Percentiles rank a stretch among this genome's conserved stretches.
phyloP scores from a whole-genome alignment of 2,888 invertebrate genomes.

The Cheilosia vernalis region DNA sequence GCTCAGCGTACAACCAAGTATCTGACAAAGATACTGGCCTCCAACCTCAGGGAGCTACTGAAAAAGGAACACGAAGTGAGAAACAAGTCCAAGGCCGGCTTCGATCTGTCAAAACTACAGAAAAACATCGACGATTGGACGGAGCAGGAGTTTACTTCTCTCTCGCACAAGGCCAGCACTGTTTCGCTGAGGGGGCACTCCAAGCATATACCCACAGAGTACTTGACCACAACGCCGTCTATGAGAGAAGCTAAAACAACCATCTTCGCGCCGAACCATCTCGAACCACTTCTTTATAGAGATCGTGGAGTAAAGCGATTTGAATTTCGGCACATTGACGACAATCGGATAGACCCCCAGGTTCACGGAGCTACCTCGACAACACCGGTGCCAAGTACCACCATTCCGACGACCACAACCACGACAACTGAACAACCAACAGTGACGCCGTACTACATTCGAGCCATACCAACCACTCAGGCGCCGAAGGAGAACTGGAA shows the following conservation, averaged over 20 bases:
- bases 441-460: conserved; percentile 79
- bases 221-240: conserved; percentile 87
- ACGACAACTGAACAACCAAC: conserved; percentile 80
- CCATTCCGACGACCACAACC: conserved; percentile 45
- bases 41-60: conserved; percentile 85
- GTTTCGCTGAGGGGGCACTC: conserved; percentile 86
- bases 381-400: conserved; percentile 66
- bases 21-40: conserved; percentile 82
- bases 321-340: conserved; percentile 78
- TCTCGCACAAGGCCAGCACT: conserved; percentile 84
- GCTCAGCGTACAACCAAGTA: conserved; percentile 81
- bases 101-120: conserved; percentile 90
- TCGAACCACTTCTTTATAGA: conserved; percentile 78
- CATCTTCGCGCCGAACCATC: conserved; percentile 78
- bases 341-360: conserved; percentile 78
- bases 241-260: conserved; percentile 80
- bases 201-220: conserved; percentile 91
- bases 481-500: conserved; percentile 85
- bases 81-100: conserved; percentile 81
- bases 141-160: conserved; percentile 88
- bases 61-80: conserved; percentile 82
- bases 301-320: conserved; percentile 78
- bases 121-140: conserved; percentile 95
- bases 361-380: conserved; percentile 64
- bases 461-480: conserved; percentile 70